Conservation (phyloP, 2,113 vertebrate species). For the Pterocles orientalis region DNA sequence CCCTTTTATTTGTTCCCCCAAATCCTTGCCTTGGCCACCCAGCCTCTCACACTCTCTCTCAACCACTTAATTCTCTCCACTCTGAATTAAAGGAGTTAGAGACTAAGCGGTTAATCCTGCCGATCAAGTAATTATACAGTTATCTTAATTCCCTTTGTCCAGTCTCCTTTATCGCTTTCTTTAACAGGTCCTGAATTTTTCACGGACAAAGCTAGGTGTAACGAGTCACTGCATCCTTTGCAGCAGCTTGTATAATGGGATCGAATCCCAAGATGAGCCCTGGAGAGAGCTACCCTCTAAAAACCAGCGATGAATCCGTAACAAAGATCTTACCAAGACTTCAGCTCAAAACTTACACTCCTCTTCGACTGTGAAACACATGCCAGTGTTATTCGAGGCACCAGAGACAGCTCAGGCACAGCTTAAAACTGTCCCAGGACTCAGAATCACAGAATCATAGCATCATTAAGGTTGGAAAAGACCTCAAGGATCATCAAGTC, state of each 20-base stretch:
- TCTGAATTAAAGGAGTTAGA: background rate
- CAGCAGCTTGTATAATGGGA: background rate
- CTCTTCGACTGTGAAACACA: background rate
- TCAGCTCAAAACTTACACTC: background rate
- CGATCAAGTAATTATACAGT: constrained; percentile 16
- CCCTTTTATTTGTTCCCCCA: background rate
- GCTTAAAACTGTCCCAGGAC: background rate
- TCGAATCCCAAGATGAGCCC: background rate
- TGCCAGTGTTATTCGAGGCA: background rate
- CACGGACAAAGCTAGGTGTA: background rate
- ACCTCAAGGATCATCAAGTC: too few species aligned
- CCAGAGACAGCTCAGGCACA: background rate
- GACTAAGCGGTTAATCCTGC: constrained; percentile 5
- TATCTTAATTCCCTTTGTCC: constrained; percentile 58
- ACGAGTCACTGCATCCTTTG: background rate
- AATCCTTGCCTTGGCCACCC: background rate
- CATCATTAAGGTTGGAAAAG: too few species aligned
- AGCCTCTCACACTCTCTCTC: background rate
- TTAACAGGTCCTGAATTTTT: background rate
- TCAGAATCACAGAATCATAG: too few species aligned
- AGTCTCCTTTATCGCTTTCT: background rate
- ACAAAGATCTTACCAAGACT: background rate
- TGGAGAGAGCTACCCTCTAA: background rate
- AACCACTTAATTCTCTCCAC: constrained; percentile 1
- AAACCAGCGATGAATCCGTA: background rate